phyloP scores from a whole-genome alignment of 2,797 vertebrate species.

The Sebastes diploproa region DNA sequence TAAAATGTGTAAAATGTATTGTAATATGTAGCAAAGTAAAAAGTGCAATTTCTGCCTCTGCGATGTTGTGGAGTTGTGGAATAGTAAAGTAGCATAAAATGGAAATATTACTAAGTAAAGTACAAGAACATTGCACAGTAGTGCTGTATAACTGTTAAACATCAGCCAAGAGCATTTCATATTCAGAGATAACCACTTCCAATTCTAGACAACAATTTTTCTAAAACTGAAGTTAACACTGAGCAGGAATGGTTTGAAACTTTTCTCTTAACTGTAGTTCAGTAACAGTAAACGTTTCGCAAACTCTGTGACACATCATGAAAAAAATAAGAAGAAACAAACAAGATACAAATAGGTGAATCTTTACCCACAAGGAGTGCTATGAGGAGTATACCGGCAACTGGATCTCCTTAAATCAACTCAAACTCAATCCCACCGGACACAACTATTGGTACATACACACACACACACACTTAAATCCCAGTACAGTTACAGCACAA shows the following conservation, averaged over 20 bases:
- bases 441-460: conserved; percentile 11
- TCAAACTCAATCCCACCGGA: conserved; percentile 33
- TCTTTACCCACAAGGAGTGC: conserved; percentile 45
- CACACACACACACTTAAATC: conserved; percentile 8
- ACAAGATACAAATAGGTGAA: conserved; percentile 32
- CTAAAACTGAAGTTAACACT: background rate
- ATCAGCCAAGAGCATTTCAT: background rate
- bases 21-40: too few species aligned
- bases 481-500: conserved; percentile 25
- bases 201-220: background rate
- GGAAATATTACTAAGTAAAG: too few species aligned
- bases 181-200: background rate
- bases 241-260: background rate
- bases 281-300: background rate
- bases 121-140: too few species aligned
- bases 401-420: conserved; percentile 34
- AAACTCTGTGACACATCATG: background rate
- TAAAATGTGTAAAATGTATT: too few species aligned
- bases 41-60: too few species aligned
- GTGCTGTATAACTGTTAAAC: background rate
- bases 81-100: too few species aligned
- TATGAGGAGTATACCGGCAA: conserved; percentile 4
- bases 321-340: background rate
- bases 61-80: too few species aligned
- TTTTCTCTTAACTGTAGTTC: background rate